Evolutionary conservation across 1,140 invertebrate genomes (phyloP).

Genomic region (Episyrphus balteatus): DNA sequence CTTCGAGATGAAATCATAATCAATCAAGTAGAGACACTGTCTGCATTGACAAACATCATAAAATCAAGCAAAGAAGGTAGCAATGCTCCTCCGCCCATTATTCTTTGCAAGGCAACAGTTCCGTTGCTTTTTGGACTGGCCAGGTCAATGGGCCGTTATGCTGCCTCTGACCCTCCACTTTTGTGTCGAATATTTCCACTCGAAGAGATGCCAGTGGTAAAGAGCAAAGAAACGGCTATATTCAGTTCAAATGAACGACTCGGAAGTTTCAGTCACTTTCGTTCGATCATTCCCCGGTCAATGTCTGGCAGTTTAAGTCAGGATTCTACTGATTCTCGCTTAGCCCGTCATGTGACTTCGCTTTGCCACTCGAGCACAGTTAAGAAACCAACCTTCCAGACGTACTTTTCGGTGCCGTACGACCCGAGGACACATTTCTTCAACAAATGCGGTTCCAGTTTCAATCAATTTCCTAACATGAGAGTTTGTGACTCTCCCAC

Average conservation of each 20-base stretch:
- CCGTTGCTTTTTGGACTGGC: conserved; percentile 79
- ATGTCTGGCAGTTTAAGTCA: conserved; percentile 70
- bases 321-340: conserved; percentile 23
- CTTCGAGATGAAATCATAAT: conserved; percentile 64
- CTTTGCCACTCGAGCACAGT: conserved; percentile 6
- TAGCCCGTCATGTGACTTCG: conserved; percentile 17
- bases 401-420: conserved; percentile 55
- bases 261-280: conserved; percentile 54
- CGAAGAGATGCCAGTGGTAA: conserved; percentile 48
- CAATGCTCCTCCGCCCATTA: conserved; percentile 42
- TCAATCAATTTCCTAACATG: conserved; percentile 76
- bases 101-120: conserved; percentile 71
- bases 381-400: conserved; percentile 43
- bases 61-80: conserved; percentile 36
- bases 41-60: conserved; percentile 56
- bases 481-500: conserved; percentile 52
- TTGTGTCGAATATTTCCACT: conserved; percentile 76
- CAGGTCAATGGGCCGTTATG: conserved; percentile 78
- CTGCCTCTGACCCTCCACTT: conserved; percentile 61
- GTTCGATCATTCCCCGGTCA: conserved; percentile 85
- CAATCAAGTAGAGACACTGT: conserved; percentile 68
- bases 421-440: conserved; percentile 82
- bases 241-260: conserved; percentile 27
- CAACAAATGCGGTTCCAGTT: conserved; percentile 83
- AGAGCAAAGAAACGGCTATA: conserved; percentile 35